Percentiles rank a stretch among this genome's conserved stretches.
Conservation (phyloP, 2,888 invertebrate species). For the Lithophane socia region DNA sequence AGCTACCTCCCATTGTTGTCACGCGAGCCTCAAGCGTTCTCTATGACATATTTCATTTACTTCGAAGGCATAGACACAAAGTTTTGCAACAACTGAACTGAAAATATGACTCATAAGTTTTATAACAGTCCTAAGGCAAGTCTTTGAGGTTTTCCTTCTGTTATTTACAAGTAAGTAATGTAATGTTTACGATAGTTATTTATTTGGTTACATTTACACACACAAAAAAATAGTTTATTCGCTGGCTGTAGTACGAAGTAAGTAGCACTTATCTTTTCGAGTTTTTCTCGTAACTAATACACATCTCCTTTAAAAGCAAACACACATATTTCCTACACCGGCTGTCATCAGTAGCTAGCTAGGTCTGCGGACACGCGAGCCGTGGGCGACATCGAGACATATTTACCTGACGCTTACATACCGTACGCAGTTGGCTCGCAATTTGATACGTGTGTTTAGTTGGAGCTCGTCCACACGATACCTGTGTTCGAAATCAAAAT, state of each 20-base stretch:
- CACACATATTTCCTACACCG: slow-evolving; percentile 23
- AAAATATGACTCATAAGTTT: not conserved
- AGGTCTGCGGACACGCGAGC: slow-evolving; percentile 44
- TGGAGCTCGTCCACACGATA: not conserved
- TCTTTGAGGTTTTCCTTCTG: not conserved
- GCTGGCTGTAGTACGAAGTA: too few species aligned
- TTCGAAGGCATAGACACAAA: not conserved
- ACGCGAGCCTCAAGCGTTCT: slow-evolving; percentile 48
- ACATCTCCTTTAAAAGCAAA: not conserved
- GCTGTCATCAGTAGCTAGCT: slow-evolving; percentile 36
- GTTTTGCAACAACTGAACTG: not conserved
- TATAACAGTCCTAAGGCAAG: not conserved
- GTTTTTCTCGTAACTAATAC: not conserved
- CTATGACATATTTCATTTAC: slow-evolving; percentile 10
- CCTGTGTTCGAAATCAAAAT: not conserved
- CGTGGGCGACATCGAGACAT: slow-evolving; percentile 48
- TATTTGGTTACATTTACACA: not conserved
- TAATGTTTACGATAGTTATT: not conserved
- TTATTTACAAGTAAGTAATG: too few species aligned
- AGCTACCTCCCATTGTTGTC: slow-evolving; percentile 18
- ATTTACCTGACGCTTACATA: slow-evolving; percentile 57
- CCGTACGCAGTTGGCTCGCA: slow-evolving; percentile 21
- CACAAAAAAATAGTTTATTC: not conserved
- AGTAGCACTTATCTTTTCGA: not conserved
- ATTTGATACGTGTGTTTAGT: slow-evolving; percentile 17